Base-by-base conservation (phyloP, 2,888 invertebrate genomes). In the Andrena trimmerana region DNA sequence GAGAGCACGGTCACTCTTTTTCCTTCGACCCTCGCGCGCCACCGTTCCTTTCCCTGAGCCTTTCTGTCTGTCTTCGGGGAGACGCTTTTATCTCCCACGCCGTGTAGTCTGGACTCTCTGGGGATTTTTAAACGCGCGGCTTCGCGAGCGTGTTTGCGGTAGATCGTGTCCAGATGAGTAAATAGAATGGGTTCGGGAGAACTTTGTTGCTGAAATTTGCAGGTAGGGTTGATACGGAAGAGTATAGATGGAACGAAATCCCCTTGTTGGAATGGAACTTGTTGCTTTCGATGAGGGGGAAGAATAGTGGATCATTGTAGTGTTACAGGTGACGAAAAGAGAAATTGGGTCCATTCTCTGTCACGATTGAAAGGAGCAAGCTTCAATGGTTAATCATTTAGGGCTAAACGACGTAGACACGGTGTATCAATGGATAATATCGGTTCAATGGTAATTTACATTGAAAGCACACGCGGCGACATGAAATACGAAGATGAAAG, bases 31-130 rank as follows among this genome's bases (percentile, higher is more conserved):
- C 50, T 60, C n/a, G 48, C 57, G 48, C 66, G 36, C 70, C n/a
- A 3, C 31, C 36, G 36, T 20, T 8, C 65, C 54, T 66, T 29
- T 54, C 63, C 24, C 75, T 52, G n/a, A 66, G 29, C 48, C 62
- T 65, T 57, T 70, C 71, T 65, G 69, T 70, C 76, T 76, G 33
- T 42, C 77, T 63, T 82, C 78, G 74, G 78, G 86, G 76, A 78
- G 48, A 72, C 42, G 73, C 85, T 89, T 89, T 86, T 87, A 88
- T 77, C 74, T 31, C 7, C 24, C 71, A 13, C 33, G n/a, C 16
- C 36, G 29, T 36, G 13, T 48, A 13, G 75, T 68, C 76, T 59
- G 74, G 48, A 50, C 42, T 5, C 60, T 66, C 48, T 50, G 29
- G 57, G 48, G 24, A 57, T 59, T 52, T 69, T 42, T 60, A 42